Conservation (phyloP, 2,797 vertebrate genomes). For the Betta splendens region DNA sequence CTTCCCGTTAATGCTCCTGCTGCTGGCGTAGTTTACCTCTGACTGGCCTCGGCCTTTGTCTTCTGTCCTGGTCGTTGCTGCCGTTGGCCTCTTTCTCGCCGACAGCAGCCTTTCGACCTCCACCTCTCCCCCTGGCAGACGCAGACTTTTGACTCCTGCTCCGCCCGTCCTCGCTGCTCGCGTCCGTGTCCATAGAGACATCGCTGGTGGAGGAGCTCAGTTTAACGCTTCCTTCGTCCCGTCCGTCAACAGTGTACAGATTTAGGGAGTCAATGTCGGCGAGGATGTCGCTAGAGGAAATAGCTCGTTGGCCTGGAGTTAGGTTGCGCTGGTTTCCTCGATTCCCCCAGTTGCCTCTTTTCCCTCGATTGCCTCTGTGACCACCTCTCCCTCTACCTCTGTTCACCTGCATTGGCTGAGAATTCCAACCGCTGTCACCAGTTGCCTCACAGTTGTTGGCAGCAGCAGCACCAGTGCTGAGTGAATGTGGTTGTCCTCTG, state of each 20-base stretch:
- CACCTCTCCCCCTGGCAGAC: not conserved
- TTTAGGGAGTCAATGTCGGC: not conserved
- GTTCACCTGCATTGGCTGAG: too few relatives aligned
- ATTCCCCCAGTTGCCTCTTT: not conserved
- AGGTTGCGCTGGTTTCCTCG: not conserved
- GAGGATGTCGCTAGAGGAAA: not conserved
- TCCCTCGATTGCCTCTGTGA: not conserved
- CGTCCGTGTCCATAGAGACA: not conserved
- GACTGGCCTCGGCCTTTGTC: not conserved
- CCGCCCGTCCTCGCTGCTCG: not conserved
- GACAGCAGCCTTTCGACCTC: not conserved
- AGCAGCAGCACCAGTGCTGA: not conserved
- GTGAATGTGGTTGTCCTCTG: not conserved
- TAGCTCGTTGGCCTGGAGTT: accelerated
- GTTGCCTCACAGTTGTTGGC: accelerated
- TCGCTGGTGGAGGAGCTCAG: not conserved
- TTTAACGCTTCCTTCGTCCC: too few relatives aligned
- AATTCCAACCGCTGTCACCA: too few relatives aligned
- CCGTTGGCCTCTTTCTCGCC: accelerated
- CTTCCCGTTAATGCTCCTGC: not conserved
- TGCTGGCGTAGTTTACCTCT: conserved; percentile 31
- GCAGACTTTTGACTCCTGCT: not conserved
- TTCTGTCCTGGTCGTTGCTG: not conserved
- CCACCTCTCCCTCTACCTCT: not conserved
- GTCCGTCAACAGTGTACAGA: not conserved